Conservation (phyloP, 92 coral and sea anemone species). For the Galaxea fascicularis region DNA sequence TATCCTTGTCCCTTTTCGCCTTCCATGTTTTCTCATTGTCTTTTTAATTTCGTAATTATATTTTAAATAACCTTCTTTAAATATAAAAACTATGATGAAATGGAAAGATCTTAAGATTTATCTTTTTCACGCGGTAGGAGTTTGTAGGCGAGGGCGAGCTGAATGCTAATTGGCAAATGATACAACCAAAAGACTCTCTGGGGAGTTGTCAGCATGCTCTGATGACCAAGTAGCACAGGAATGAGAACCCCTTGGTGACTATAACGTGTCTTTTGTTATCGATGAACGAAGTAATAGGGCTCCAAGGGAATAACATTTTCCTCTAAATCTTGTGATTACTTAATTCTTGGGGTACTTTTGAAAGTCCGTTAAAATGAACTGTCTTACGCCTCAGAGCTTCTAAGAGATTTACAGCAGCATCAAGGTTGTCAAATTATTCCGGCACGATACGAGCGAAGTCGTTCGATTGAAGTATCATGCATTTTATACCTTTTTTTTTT, state of each 20-base stretch:
- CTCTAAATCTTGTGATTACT: not conserved
- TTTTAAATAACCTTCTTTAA: not conserved
- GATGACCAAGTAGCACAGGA: not conserved
- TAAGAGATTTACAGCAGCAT: not conserved
- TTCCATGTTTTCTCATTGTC: too few species aligned
- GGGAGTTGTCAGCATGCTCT: not conserved
- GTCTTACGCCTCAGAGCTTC: not conserved
- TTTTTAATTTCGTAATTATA: too few species aligned
- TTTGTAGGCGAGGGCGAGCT: too few species aligned
- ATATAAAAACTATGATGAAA: not conserved
- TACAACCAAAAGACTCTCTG: not conserved
- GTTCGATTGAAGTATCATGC: too few species aligned
- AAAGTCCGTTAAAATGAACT: not conserved
- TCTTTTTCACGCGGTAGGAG: too few species aligned
- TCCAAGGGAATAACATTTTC: too few species aligned
- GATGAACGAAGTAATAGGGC: too few species aligned
- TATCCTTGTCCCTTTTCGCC: not conserved
- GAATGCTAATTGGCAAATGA: not conserved
- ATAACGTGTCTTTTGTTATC: not conserved
- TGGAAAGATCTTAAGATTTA: not conserved
- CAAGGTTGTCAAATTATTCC: not conserved
- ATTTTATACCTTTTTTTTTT: too few species aligned
- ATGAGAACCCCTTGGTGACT: not conserved
- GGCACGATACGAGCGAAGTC: too few species aligned
- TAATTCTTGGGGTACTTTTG: not conserved